A percentile compares a stretch with the other conserved stretches of the same genome.
These are phyloP conservation scores for Scomber japonicus DNA, from an alignment of 2,113 vertebrate species.

Conservation along the genomic window DNA sequence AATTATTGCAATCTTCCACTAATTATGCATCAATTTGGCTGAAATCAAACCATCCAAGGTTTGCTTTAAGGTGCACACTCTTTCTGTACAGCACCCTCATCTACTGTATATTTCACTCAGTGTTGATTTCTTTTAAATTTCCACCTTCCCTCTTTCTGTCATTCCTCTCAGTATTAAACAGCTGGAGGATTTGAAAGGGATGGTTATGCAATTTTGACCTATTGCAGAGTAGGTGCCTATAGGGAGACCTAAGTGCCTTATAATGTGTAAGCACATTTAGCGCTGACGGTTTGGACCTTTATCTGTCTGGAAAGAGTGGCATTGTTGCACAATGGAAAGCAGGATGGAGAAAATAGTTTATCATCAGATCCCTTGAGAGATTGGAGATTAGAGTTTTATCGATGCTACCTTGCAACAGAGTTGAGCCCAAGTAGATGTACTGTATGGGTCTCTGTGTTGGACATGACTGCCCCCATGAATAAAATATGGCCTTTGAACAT, in stretches of 20 bases:
- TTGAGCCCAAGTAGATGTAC: slow-evolving; percentile 44
- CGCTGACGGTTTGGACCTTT: slow-evolving; percentile 34
- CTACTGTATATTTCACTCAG: slow-evolving; percentile 2
- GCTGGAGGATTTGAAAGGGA: slow-evolving; percentile 43
- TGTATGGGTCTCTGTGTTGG: slow-evolving; percentile 54
- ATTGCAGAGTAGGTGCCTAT: slow-evolving; percentile 35
- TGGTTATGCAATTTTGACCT: slow-evolving; percentile 58
- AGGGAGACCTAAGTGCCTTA: slow-evolving; percentile 52
- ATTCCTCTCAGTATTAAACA: slow-evolving; percentile 32
- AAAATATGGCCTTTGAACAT: slow-evolving; percentile 69
- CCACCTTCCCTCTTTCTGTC: slow-evolving; percentile 7
- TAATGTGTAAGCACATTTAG: slow-evolving; percentile 64
- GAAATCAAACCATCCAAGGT: slow-evolving; percentile 9
- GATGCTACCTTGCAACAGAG: slow-evolving; percentile 48
- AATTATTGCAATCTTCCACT: slow-evolving; percentile 23
- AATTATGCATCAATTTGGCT: background rate
- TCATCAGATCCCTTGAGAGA: slow-evolving; percentile 60
- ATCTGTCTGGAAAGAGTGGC: slow-evolving; percentile 42
- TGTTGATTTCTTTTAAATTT: slow-evolving; percentile 31
- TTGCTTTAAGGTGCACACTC: background rate
- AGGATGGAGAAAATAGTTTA: slow-evolving; percentile 62
- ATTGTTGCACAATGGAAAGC: slow-evolving; percentile 49
- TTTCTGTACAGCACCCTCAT: background rate
- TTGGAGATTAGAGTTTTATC: slow-evolving; percentile 63
- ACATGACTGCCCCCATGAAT: slow-evolving; percentile 67